Evolutionary conservation across 2,797 vertebrate species (phyloP), one percentile per base, ranked within the genome.

Genomic region (Tolypeutes matacus): DNA sequence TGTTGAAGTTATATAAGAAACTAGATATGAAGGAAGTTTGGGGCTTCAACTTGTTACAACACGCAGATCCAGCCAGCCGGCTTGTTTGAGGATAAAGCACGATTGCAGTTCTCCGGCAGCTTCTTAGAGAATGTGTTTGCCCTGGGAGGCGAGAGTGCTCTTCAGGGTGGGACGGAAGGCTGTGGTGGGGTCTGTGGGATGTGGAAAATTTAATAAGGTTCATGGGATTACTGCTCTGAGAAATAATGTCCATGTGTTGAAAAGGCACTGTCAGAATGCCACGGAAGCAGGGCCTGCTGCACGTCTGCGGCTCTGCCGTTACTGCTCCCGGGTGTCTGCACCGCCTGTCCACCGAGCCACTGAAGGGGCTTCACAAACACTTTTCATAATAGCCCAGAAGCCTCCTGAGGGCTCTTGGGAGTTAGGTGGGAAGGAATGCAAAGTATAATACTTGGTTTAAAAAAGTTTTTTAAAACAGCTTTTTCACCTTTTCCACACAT

Each of bases 191-290:
- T 94, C 96, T 97, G 93, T 95, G 97, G 77, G 95, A 95, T 20
- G 95, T 1, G 85, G 97, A 96, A 94, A 97, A 95, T 91, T 90
- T 95, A 94, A 94, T 97, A 94, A 65, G 93, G 67, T 70, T 80
- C 91, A 13, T 64, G 91, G 88, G 83, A 72, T 91, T 75, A 36
- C 69, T 84, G 70, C 96, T 95, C 72, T 34, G 78, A 58, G 94
- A 72, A 97, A 91, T 65, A 73, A 89, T 51, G 75, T 95, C 94
- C 67, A 27, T 0, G 0, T 56, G 78, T 67, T 27, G 21, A 96
- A 96, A 93, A 67, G 64, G 77, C 77, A 87, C 91, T 91, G 92
- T 89, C 93, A 96, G 80, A 90, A 75, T 0, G 88, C 89, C 84
- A 31, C 0, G n/a, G 58, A 89, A 82, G 91, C 81, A 3, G 49